Conservation (phyloP, 2,888 invertebrate species). For the Drosophila pegasa region DNA sequence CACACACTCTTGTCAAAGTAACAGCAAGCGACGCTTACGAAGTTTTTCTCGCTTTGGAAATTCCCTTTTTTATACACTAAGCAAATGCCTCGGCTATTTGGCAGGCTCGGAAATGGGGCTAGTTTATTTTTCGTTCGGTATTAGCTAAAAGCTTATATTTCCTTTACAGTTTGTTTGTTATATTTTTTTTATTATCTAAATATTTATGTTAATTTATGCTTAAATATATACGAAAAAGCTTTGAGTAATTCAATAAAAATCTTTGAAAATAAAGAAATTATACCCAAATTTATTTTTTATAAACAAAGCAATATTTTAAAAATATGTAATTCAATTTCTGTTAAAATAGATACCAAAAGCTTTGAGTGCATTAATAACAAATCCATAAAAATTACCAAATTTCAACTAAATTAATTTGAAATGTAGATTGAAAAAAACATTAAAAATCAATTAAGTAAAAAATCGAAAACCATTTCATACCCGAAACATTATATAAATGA, state of each 20-base stretch:
- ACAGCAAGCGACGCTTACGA: conserved; percentile 16
- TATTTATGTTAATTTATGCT: too few relatives aligned
- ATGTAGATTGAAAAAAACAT: conserved; percentile 1
- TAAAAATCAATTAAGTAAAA: background rate
- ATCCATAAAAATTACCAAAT: background rate
- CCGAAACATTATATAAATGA: background rate
- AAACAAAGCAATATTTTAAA: background rate
- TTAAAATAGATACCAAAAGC: too few relatives aligned
- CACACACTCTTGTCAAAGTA: conserved; percentile 2
- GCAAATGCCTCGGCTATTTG: conserved; percentile 7
- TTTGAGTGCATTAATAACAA: background rate
- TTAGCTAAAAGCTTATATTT: too few relatives aligned
- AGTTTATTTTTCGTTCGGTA: too few relatives aligned
- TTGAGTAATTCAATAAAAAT: too few relatives aligned
- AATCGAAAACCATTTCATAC: background rate
- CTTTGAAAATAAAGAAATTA: too few relatives aligned
- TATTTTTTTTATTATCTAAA: too few relatives aligned
- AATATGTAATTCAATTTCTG: background rate
- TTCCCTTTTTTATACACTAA: conserved; percentile 17
- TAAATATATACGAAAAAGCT: too few relatives aligned
- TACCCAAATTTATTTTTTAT: too few relatives aligned
- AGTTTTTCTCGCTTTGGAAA: conserved; percentile 26
- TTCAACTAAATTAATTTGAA: background rate
- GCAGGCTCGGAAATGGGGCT: background rate
- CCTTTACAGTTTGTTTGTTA: too few relatives aligned